phyloP scores from a whole-genome alignment of 2,797 vertebrate genomes.

The Pantherophis vulpinus region DNA sequence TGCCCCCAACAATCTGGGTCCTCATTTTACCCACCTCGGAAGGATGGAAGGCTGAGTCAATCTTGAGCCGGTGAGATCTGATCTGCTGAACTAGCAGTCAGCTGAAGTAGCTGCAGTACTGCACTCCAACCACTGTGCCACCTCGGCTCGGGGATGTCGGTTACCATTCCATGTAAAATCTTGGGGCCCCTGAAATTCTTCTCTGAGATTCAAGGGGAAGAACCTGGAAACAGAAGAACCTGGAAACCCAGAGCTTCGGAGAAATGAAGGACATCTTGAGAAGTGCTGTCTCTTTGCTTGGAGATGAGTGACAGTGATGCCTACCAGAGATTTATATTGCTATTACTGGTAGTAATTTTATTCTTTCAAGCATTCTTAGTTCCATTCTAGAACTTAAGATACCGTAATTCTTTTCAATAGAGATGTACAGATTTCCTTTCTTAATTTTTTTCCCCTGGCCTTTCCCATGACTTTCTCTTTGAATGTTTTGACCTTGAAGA shows the following conservation, averaged over 20 bases:
- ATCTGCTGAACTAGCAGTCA: too few species aligned
- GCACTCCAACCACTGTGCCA: too few species aligned
- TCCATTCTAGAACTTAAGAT: background rate
- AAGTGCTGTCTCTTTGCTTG: background rate
- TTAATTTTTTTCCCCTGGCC: background rate
- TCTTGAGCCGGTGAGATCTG: too few species aligned
- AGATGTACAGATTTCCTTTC: background rate
- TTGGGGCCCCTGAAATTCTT: background rate
- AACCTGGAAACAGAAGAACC: background rate
- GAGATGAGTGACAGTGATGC: background rate
- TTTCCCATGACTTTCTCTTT: background rate
- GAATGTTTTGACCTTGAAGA: background rate
- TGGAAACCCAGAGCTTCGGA: background rate
- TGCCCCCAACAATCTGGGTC: too few species aligned
- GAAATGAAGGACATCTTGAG: background rate
- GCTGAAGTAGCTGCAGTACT: too few species aligned
- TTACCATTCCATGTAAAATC: background rate
- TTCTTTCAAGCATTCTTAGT: background rate
- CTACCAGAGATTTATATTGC: background rate
- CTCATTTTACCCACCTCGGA: too few species aligned
- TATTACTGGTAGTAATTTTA: background rate
- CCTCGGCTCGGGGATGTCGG: background rate
- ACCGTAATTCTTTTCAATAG: background rate
- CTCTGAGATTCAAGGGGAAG: background rate
- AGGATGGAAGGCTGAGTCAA: too few species aligned